Conservation (phyloP, 2,797 vertebrate species). For the Threskiornis aethiopicus region DNA sequence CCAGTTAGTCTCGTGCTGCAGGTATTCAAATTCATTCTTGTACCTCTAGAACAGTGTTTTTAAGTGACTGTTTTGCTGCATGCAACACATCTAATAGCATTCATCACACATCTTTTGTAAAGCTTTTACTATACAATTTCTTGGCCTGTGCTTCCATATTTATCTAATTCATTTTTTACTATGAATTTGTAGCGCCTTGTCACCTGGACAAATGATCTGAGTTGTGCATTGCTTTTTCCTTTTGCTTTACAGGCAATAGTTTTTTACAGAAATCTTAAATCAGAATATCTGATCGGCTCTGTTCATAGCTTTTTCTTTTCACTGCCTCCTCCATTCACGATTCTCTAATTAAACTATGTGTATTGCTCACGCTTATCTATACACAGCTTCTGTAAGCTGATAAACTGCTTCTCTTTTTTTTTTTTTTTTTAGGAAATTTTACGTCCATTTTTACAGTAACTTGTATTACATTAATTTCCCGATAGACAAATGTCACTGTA, state of each 20-base stretch:
- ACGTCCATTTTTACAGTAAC: neutral
- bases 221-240: neutral
- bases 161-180: neutral
- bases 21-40: neutral
- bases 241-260: neutral
- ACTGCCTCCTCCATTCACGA: neutral
- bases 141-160: neutral
- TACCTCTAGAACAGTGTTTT: neutral
- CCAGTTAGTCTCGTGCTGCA: neutral
- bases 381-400: neutral
- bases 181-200: neutral
- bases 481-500: neutral
- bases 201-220: neutral
- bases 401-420: neutral
- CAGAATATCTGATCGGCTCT: neutral
- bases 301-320: neutral
- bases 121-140: neutral
- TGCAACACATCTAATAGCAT: neutral
- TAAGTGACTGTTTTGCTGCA: neutral
- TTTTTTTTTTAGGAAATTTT: neutral
- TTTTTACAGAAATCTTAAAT: neutral
- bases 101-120: neutral
- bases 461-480: neutral
- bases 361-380: neutral
- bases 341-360: neutral